Base-by-base conservation (phyloP, 2,797 vertebrate species). In the Capromys pilorides region DNA sequence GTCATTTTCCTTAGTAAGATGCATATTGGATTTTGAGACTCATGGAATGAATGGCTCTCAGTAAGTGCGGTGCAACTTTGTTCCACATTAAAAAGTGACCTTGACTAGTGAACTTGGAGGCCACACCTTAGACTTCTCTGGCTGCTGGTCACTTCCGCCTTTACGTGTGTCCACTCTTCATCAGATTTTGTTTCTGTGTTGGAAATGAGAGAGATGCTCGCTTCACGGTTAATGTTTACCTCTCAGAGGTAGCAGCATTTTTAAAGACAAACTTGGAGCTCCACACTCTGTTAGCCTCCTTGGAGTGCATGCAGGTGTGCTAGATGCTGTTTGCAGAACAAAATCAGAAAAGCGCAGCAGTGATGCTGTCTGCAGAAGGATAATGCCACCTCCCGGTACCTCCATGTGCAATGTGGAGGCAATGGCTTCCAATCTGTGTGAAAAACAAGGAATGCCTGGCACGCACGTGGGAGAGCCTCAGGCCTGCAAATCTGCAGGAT, bases 311-410 rank as follows among this genome's bases (percentile, higher is more conserved):
- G 39, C 41, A 86, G 71, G 16, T 90, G 54, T 83, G 59, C 82
- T 92, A 97, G 95, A 96, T 80, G 93, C 66, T 96, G 82, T 84
- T 96, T 91, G 81, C 69, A 94, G 31, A 91, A 36, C n/a, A 86
- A 93, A 96, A 88, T 1, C 51, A 96, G 91, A 96, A 80, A 95
- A 94, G 62, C 96, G 59, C 33, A 96, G 94, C 62, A 83, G 85
- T 75, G 51, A 62, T 90, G 62, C 95, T 91, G 16, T 95, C 59
- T 62, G 85, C 0, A 61, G 61, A 95, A 91, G 66, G 45, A 57
- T 0, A 61, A 91, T 71, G 66, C 12, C 12, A 6, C 95, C 86
- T 97, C 90, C 96, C 97, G 85, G 85, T 88, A 93, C 5, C 16
- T 57, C 67, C 73, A 88, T 16, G 5, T 94, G 95, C 94, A 90